Conservation (phyloP, 2,797 vertebrate species). For the Enteromius unitaeniatus region DNA sequence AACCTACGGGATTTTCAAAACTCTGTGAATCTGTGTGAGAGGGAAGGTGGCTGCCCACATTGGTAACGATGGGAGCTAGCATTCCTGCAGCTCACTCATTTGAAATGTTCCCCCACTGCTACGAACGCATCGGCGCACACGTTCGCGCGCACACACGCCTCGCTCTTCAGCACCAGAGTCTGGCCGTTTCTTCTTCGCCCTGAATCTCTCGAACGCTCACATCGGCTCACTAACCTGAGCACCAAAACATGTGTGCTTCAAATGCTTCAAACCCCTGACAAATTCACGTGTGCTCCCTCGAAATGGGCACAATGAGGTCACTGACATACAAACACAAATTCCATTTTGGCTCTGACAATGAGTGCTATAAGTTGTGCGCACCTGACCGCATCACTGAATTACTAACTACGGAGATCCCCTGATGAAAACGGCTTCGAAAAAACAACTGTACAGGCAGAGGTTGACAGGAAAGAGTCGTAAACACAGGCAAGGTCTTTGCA, state of each 20-base stretch:
- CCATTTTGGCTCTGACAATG: constrained; percentile 15
- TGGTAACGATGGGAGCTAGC: constrained; percentile 75
- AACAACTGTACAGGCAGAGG: neutral
- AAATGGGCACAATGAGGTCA: constrained; percentile 37
- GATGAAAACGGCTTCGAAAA: neutral
- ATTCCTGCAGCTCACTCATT: constrained; percentile 72
- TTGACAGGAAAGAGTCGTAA: constrained; percentile 35
- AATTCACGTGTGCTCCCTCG: neutral
- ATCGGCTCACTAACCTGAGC: neutral
- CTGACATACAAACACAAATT: constrained; percentile 47
- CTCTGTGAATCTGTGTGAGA: neutral
- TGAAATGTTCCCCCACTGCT: constrained; percentile 74
- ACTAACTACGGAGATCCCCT: constrained; percentile 45
- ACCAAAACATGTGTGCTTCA: no score
- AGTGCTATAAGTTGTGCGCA: neutral
- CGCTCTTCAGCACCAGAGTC: neutral
- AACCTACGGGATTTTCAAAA: constrained; percentile 27
- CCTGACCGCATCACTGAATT: constrained; percentile 1
- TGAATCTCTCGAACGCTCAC: neutral
- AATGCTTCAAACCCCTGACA: neutral
- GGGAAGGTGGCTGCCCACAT: constrained; percentile 54
- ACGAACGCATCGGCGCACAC: constrained; percentile 70
- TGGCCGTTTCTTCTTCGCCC: neutral
- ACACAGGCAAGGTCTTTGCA: constrained; percentile 20
- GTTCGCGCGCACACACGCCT: constrained; percentile 28